phyloP scores from a whole-genome alignment of 2,888 invertebrate genomes.

The Mactromeris polynyma region DNA sequence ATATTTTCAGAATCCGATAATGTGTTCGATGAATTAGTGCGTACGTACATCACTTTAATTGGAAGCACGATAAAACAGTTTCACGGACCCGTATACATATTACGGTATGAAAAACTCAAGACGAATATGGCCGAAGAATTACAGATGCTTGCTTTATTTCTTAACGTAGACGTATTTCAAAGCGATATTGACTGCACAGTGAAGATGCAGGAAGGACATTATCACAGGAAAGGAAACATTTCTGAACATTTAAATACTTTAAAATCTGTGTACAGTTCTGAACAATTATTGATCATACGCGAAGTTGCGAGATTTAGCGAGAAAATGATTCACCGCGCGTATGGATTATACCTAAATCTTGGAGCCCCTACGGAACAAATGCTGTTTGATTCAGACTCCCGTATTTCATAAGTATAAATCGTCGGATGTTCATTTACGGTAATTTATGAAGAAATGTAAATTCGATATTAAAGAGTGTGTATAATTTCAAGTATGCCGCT shows the following conservation, averaged over 20 bases:
- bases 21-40: not conserved
- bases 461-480: too few relatives aligned
- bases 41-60: not conserved
- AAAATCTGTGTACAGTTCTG: not conserved
- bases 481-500: too few relatives aligned
- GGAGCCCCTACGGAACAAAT: not conserved
- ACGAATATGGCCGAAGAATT: conserved; percentile 8
- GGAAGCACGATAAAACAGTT: not conserved
- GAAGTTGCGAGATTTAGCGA: not conserved
- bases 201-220: conserved; percentile 27
- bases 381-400: too few relatives aligned
- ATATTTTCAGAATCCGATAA: too few relatives aligned
- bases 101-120: conserved; percentile 14
- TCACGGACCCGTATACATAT: not conserved
- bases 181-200: conserved; percentile 23
- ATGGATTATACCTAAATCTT: not conserved
- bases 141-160: conserved; percentile 14
- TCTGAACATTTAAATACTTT: not conserved
- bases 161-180: not conserved
- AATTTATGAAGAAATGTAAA: too few relatives aligned
- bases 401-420: too few relatives aligned
- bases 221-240: conserved; percentile 6
- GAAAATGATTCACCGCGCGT: not conserved
- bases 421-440: too few relatives aligned
- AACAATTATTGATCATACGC: not conserved